Evolutionary conservation across 2,888 invertebrate genomes (phyloP), one percentile per base, ranked within the genome.

Genomic region (Dione juno): DNA sequence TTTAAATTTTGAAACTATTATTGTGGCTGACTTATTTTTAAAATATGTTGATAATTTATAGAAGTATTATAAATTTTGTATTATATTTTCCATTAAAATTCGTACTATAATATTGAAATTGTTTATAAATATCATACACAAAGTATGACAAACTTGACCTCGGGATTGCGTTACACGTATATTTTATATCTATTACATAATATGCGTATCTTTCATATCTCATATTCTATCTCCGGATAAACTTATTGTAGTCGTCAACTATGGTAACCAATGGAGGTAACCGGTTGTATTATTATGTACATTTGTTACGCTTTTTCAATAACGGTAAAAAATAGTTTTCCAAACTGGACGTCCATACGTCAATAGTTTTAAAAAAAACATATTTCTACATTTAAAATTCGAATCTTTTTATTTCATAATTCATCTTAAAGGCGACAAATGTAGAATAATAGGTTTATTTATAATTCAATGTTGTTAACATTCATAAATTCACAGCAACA

Each of bases 101-200:
- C n/a, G n/a, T 5, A 40, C 10, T 16, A 6, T 6, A 40, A 16
- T 2, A 13, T 52, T 14, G 10, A 64, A 52, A 37, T 40, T 52
- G 35, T 37, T 64, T 19, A 52, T 64, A 40, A 57, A 64, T 52
- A 50, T 48, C 19, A 19, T 50, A 52, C 14, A 21, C 37, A 50
- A 48, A 21, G 52, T 67, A 69, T 72, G 53, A 66, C 58, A 74
- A 75, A 74, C 65, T 74, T 74, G 75, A 74, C 75, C 74, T 74
- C 71, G 67, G 43, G 67, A 57, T 65, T 57, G 48, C 53, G 40
- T 66, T 67, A 59, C 54, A 65, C 54, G 52, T 68, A 35, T 69
- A 66, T 65, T 54, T 68, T 66, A 61, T 73, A 71, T 66, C 40
- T 63, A 68, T 71, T 71, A 66, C 65, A 68, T 68, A 71, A 73